Base-by-base conservation (phyloP, 2,113 vertebrate species). In the Peucedramus taeniatus region DNA sequence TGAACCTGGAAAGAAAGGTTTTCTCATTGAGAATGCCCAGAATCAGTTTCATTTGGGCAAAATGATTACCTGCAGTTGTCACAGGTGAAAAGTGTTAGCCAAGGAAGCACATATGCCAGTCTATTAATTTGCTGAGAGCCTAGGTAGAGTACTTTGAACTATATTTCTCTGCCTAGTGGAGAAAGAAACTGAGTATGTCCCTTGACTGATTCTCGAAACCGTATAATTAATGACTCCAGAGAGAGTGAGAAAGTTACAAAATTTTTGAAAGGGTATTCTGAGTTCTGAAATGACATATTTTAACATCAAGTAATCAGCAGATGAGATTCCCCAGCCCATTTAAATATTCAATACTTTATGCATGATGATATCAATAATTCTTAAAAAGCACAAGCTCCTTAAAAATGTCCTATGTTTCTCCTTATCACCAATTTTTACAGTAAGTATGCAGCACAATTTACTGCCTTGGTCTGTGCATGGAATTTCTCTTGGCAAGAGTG, bases 161-260 rank as follows among this genome's bases (percentile, higher is more conserved):
- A 47, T 45, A 90, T 97, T 91, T 95, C 86, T 92, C 78, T 94
- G 68, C 78, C 64, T 90, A 59, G 79, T 78, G 44, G 56, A 93
- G 63, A 74, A 87, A 93, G 83, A 92, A 89, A 13, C 31, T 9
- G 7, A 83, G 65, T 75, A 54, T 33, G 42, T 95, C 77, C 83
- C 87, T 87, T 81, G 84, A 81, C 85, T 96, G 82, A 93, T 63
- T 95, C 80, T 93, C 85, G 93, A 95, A 93, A 84, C 53, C 0
- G 93, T 97, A 97, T 97, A 96, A 97, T 97, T 96, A 97, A 97
- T 97, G 83, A 97, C 96, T 96, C 96, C 85, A 96, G 97, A 97
- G 97, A 96, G 83, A 87, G 56, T 61, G 35, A 78, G 75, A 87
- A 96, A 97, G 94, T 96, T 93, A 96, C 70, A 94, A 83, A 89